Conservation (phyloP, 2,113 vertebrate genomes). For the Mormyrus iriodes region DNA sequence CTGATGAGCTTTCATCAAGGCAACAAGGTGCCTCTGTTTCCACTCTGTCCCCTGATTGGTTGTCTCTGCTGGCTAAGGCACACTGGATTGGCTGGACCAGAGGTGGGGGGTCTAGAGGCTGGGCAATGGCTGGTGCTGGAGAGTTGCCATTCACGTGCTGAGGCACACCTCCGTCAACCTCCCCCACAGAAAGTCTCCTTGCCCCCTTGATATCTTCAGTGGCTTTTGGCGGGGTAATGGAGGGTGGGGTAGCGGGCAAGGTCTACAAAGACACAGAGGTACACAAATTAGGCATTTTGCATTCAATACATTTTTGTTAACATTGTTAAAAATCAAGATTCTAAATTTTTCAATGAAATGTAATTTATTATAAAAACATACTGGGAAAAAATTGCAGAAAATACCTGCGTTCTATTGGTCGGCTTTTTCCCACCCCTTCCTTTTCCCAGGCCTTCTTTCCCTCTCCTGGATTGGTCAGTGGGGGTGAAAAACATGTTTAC, state of each 20-base stretch:
- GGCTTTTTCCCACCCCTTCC: constrained; percentile 69
- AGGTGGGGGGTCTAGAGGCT: constrained; percentile 67
- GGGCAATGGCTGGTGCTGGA: constrained; percentile 57
- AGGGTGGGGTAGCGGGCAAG: constrained; percentile 52
- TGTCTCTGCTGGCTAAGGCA: constrained; percentile 84
- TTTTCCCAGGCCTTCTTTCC: constrained; percentile 70
- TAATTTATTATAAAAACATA: neutral
- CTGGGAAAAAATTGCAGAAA: neutral
- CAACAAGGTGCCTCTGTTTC: constrained; percentile 69
- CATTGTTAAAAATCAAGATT: too few relatives aligned
- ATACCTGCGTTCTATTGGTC: constrained; percentile 61
- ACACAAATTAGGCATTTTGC: neutral
- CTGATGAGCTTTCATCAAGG: constrained; percentile 75
- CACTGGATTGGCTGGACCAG: constrained; percentile 73
- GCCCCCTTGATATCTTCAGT: constrained; percentile 53
- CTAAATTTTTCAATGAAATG: neutral
- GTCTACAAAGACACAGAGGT: constrained; percentile 28
- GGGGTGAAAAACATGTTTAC: neutral
- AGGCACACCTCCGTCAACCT: constrained; percentile 47
- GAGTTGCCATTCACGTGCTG: constrained; percentile 77
- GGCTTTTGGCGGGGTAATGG: constrained; percentile 65
- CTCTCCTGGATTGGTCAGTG: constrained; percentile 55
- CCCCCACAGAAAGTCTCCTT: constrained; percentile 26
- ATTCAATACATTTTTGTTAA: neutral
- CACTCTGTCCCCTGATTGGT: constrained; percentile 68